Evolutionary conservation across 2,888 invertebrate genomes (phyloP).

Genomic region (Ormyrus rosae): DNA sequence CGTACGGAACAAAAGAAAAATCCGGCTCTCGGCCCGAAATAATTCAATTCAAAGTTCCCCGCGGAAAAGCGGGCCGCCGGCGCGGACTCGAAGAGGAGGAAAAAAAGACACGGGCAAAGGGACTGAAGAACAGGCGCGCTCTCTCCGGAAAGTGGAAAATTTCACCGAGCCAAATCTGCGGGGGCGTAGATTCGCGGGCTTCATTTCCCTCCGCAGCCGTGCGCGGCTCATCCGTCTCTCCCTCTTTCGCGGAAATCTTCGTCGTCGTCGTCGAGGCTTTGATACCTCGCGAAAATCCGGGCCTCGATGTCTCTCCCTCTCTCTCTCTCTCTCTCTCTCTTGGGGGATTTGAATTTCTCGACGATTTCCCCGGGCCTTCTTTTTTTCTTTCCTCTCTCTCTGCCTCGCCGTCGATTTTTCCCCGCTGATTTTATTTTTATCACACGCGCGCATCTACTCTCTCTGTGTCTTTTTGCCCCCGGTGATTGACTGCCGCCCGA

Average conservation of each 20-base stretch:
- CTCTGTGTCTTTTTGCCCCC: background rate
- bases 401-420: background rate
- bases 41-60: conserved; percentile 49
- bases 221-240: conserved; percentile 44
- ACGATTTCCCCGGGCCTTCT: conserved; percentile 40
- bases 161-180: conserved; percentile 42
- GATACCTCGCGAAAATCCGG: conserved; percentile 53
- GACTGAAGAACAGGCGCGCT: conserved; percentile 16
- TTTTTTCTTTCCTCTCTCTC: background rate
- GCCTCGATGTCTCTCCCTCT: conserved; percentile 1
- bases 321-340: background rate
- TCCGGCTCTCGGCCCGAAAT: background rate
- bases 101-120: background rate
- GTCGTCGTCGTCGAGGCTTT: conserved; percentile 34
- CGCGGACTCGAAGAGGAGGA: conserved; percentile 1
- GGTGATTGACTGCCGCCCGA: conserved; percentile 5
- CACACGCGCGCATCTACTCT: background rate
- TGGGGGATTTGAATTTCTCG: conserved; percentile 56
- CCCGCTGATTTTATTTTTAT: conserved; percentile 45
- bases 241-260: conserved; percentile 33
- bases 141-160: conserved; percentile 35
- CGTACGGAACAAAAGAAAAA: no score
- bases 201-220: conserved; percentile 45
- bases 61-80: conserved; percentile 18
- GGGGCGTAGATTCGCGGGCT: conserved; percentile 34